Evolutionary conservation across 92 coral and sea anemone genomes (phyloP).

Genomic region (Desmophyllum pertusum): DNA sequence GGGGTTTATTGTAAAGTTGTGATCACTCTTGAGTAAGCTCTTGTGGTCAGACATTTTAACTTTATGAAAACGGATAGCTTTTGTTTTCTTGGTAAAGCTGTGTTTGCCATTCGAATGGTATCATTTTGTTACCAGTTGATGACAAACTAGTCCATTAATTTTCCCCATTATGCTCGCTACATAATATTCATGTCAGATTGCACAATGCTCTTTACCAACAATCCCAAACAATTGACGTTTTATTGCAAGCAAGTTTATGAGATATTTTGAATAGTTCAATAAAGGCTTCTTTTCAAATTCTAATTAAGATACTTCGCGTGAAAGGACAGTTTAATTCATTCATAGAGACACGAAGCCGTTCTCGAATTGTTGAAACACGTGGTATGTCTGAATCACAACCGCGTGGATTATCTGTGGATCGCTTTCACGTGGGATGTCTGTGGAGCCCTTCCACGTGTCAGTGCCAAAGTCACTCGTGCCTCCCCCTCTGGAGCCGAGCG

Average conservation of each 20-base stretch:
- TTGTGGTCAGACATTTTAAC: not conserved
- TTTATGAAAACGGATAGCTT: not conserved
- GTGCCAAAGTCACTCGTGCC: not conserved
- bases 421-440: not conserved
- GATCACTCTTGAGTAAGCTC: not conserved
- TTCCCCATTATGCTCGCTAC: not conserved
- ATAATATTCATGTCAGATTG: not conserved
- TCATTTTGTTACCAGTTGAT: not conserved
- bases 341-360: not conserved
- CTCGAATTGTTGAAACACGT: not conserved
- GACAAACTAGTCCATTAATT: not conserved
- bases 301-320: not conserved
- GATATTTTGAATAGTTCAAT: not conserved
- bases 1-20: too few species aligned
- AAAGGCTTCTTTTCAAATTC: too few species aligned
- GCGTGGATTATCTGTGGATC: not conserved
- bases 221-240: not conserved
- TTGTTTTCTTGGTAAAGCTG: not conserved
- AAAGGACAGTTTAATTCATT: not conserved
- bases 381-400: not conserved
- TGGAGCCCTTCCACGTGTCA: constrained; percentile 16
- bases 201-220: not conserved
- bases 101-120: not conserved
- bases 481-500: too few species aligned
- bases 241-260: not conserved